A percentile compares a stretch with the other conserved stretches of the same genome.
Evolutionary conservation across 2,888 invertebrate species (phyloP).

Genomic region (Phaonia tiefii): DNA sequence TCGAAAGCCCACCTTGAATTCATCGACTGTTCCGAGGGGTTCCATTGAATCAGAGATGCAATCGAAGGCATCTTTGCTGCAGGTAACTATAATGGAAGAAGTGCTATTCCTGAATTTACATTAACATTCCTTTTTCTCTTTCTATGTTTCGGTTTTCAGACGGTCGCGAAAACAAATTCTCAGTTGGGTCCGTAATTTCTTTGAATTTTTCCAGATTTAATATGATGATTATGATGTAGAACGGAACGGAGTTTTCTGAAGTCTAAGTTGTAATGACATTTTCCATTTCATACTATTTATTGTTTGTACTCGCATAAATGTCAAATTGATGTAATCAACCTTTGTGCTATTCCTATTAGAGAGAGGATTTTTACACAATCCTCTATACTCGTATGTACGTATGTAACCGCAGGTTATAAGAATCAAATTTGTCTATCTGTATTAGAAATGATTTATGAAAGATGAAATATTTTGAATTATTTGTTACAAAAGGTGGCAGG

Average conservation of each 20-base stretch:
- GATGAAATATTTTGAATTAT: too few relatives aligned
- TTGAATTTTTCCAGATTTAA: neutral
- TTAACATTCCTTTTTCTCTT: neutral
- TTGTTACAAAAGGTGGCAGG: too few relatives aligned
- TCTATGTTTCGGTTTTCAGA: slow-evolving; percentile 74
- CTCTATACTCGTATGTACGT: too few relatives aligned
- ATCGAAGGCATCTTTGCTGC: slow-evolving; percentile 81
- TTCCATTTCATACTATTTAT: too few relatives aligned
- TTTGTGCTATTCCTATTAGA: neutral
- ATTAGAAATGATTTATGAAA: too few relatives aligned
- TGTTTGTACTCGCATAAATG: neutral
- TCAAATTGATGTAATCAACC: neutral
- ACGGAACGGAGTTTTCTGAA: too few relatives aligned
- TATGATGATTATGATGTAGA: too few relatives aligned
- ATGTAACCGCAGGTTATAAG: too few relatives aligned
- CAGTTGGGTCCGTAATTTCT: slow-evolving; percentile 68
- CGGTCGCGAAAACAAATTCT: slow-evolving; percentile 75
- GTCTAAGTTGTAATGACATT: too few relatives aligned
- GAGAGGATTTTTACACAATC: neutral
- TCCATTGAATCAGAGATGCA: slow-evolving; percentile 80
- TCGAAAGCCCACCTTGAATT: slow-evolving; percentile 70
- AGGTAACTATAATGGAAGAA: slow-evolving; percentile 74
- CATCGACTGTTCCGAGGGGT: slow-evolving; percentile 82
- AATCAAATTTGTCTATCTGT: too few relatives aligned
- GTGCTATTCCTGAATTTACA: too few relatives aligned